Base-by-base conservation (phyloP, 2,888 invertebrate genomes). In the Furcula furcula region DNA sequence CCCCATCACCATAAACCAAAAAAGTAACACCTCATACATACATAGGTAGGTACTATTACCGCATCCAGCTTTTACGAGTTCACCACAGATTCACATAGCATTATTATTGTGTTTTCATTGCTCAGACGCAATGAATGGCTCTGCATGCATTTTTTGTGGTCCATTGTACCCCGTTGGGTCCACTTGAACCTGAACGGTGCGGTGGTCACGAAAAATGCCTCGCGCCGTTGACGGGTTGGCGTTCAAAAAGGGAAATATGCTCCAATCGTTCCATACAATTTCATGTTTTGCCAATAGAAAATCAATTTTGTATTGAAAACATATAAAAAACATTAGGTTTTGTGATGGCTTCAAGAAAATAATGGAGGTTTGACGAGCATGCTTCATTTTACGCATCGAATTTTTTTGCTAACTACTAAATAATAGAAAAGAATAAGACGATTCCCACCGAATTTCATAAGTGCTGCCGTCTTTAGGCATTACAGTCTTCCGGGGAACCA, bases 91-190 rank as follows among this genome's bases (percentile, higher is more conserved):
- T 62, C 60, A 60, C 53, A 46, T 46, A 47, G 68, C 76, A 70
- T 76, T 65, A 77, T 76, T 78, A 79, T 82, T 78, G 73, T 88
- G 84, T 87, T 87, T 88, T 87, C 77, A 76, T 87, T 80, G 80
- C 77, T 70, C 66, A 59, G 65, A 53, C 58, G 55, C 59, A 60
- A 63, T 84, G 83, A 85, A 86, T 85, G 64, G 80, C 85, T 14
- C 87, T 69, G 84, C 85, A 65, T 85, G 87, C 73, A 68, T 82
- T 85, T 82, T 80, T 83, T 73, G 63, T 31, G 57, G 45, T 61
- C 53, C 31, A 52, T 51, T 76, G 85, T 85, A 73, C 81, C 39
- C 60, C 33, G 50, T 45, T 48, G 46, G 57, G 51, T 36, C 51
- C 57, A 82, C 87, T 87, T 80, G 64, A 87, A 70, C 70, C 61